Base-by-base conservation (phyloP, 2,113 vertebrate species). In the Anoura caudifer region DNA sequence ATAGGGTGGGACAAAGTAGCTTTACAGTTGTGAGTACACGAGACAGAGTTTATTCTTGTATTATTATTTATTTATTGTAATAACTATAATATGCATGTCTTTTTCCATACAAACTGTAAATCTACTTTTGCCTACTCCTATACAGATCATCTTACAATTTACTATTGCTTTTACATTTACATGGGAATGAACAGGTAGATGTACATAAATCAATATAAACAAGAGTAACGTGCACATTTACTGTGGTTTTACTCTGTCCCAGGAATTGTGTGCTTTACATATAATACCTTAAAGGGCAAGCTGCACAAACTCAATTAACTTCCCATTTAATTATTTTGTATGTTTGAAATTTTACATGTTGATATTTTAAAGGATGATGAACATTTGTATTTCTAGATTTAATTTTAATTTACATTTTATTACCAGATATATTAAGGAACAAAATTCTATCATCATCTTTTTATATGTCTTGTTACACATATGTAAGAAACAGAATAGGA, bases 381-480 rank as follows among this genome's bases (percentile, higher is more conserved):
- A 1, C 10, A 88, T n/a, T 92, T 73, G 20, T 69, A 43, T 75
- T 92, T 92, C 65, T 87, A 93, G 89, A 90, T 86, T 81, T 54
- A 94, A 87, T 59, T 73, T 92, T 15, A 83, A 73, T 50, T 92
- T 83, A 73, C 61, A 82, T 79, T 86, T 67, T 36, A 83, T 54
- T 75, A 77, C 41, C 28, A 85, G 45, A 2, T 45, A 67, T 50
- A 87, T 47, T 13, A 47, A 87, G 31, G 72, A 87, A 50, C 69
- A 87, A 80, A 91, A 69, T 11, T 83, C 28, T 20, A 63, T 9
- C 59, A 82, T 38, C 59, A 82, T 45, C 43, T 2, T 24, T 73
- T 84, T 17, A 31, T 54, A 87, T 43, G 47, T 69, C 47, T 61
- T 81, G 17, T 80, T 92, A 67, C 1, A 79, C 10, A 63, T 56